These are phyloP conservation scores for Pemphredon lugubris DNA, from an alignment of 2,888 invertebrate genomes.

Conservation along the genomic window DNA sequence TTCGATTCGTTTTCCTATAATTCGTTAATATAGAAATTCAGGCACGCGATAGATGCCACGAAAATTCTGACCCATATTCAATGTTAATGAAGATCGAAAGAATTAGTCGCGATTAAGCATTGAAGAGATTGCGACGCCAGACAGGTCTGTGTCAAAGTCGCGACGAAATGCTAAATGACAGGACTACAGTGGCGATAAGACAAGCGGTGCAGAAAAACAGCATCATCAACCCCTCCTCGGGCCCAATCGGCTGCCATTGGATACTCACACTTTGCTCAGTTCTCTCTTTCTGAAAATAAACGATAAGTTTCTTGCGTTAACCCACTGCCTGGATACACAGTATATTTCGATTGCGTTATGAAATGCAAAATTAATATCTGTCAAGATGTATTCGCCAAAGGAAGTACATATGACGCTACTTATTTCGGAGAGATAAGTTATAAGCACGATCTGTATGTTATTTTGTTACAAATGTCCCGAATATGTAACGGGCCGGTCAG, in stretches of 20 bases:
- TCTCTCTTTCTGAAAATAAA: constrained; percentile 81
- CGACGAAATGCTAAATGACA: constrained; percentile 65
- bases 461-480: too few species aligned
- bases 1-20: not conserved
- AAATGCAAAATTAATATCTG: constrained; percentile 27
- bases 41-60: constrained; percentile 1
- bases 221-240: constrained; percentile 67
- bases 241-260: constrained; percentile 69
- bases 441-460: too few species aligned
- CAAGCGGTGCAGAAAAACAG: constrained; percentile 74
- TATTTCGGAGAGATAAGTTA: too few species aligned
- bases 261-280: constrained; percentile 83
- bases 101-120: constrained; percentile 48
- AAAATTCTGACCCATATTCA: constrained; percentile 9
- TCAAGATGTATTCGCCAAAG: not conserved
- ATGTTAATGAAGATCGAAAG: constrained; percentile 19
- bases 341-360: constrained; percentile 40
- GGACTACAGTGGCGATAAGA: constrained; percentile 67
- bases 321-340: constrained; percentile 35
- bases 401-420: not conserved
- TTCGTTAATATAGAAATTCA: not conserved
- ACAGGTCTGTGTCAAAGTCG: constrained; percentile 38
- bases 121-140: constrained; percentile 26
- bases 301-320: constrained; percentile 70
- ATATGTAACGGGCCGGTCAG: not conserved